Conservation (phyloP, 2,888 invertebrate genomes). For the Ormyrus rosae region DNA sequence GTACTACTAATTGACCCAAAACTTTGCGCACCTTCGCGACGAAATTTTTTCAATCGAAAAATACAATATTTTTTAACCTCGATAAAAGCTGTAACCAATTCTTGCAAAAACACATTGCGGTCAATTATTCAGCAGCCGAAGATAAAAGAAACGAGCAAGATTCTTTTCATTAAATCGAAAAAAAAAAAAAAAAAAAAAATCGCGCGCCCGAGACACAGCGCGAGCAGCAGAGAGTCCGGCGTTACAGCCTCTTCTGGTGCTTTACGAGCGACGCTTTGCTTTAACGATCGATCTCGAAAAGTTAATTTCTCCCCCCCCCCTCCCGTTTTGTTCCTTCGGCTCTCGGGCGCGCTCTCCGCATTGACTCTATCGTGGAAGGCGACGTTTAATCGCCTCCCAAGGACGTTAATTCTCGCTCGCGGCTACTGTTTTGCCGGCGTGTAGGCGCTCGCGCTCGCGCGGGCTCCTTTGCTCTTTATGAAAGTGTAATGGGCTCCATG, state of each 20-base stretch:
- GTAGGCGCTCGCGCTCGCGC: neutral
- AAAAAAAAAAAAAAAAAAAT: no score
- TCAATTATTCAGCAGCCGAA: no score
- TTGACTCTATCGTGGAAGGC: conserved; percentile 47
- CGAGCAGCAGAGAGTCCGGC: neutral
- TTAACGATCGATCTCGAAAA: conserved; percentile 58
- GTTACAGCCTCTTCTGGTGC: neutral
- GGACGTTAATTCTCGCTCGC: conserved; percentile 50
- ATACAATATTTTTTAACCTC: no score
- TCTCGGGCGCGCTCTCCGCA: neutral
- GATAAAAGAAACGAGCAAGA: no score
- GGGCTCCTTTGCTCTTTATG: conserved; percentile 26
- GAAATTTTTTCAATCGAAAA: no score
- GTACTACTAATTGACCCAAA: no score
- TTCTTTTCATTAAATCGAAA: no score
- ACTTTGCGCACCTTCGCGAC: no score
- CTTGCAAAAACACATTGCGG: no score
- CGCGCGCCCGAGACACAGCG: neutral
- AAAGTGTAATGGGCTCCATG: conserved; percentile 37
- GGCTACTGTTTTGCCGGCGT: conserved; percentile 34
- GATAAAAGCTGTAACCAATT: no score
- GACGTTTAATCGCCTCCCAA: conserved; percentile 54
- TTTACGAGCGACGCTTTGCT: conserved; percentile 54
- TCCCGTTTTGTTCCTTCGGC: neutral
- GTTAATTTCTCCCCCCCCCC: conserved; percentile 48